A percentile compares a stretch with the other conserved stretches of the same genome.
Conservation (phyloP, 1,140 invertebrate species). For the Idris sp. region DNA sequence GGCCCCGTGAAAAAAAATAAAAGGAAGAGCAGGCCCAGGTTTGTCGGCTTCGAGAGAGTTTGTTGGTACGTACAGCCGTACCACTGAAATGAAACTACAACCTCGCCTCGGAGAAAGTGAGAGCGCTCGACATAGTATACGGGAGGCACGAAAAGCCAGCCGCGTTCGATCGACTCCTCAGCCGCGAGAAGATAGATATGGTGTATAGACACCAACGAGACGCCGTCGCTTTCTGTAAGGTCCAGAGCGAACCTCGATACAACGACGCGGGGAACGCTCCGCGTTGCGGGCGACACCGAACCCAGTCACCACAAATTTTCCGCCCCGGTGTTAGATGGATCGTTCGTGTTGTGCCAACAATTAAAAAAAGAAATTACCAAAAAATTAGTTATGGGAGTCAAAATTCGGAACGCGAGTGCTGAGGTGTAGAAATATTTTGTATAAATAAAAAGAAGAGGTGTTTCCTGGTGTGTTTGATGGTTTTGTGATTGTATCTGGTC, state of each 20-base stretch:
- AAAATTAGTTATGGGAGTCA: no score
- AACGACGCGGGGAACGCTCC: slow-evolving; percentile 44
- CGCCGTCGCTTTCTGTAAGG: slow-evolving; percentile 59
- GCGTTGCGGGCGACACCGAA: slow-evolving; percentile 40
- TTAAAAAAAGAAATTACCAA: no score
- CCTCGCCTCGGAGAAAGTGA: slow-evolving; percentile 78
- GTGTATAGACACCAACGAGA: slow-evolving; percentile 64
- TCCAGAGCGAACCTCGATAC: slow-evolving; percentile 47
- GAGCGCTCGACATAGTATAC: slow-evolving; percentile 71
- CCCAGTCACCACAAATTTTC: no score
- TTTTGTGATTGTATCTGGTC: no score
- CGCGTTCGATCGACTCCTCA: slow-evolving; percentile 67
- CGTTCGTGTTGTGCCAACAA: no score
- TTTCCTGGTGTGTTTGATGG: no score
- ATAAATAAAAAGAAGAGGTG: no score
- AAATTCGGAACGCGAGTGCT: no score
- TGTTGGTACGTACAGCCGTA: slow-evolving; percentile 65
- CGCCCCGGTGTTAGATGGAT: no score
- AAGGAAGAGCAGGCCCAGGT: slow-evolving; percentile 44
- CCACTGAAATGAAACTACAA: slow-evolving; percentile 75
- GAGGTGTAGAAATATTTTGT: no score
- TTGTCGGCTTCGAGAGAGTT: slow-evolving; percentile 69
- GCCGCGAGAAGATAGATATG: slow-evolving; percentile 70
- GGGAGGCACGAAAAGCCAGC: slow-evolving; percentile 66
- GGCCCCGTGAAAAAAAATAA: slow-evolving; percentile 40